Evolutionary conservation across 2,888 invertebrate genomes (phyloP), one percentile per base, ranked within the genome.

Genomic region (Clanis bilineata): DNA sequence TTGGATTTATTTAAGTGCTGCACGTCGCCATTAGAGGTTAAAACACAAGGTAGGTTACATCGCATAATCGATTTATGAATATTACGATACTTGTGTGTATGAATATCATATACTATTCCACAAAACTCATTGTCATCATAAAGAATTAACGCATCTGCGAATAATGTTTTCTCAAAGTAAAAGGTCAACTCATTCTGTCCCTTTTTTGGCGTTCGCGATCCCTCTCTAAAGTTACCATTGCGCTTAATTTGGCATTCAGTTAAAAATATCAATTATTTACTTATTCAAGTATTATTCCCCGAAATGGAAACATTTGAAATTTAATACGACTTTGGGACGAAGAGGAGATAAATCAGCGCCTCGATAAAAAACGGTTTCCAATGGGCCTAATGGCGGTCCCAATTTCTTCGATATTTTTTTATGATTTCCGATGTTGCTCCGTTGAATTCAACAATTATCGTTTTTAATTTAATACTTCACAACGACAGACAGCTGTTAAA

Each of bases 161-260:
- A 28, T 15, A 60, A 62, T 60, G 44, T 55, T 62, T 62, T 63
- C 28, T 56, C 28, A 56, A 23, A 61, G 54, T 47, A 68, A 71
- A 71, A 67, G 64, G 65, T 69, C 66, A 69, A 41, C 62, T 65
- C 57, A 63, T n/a, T 68, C 68, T 55, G 38, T 72, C 68, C 64
- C 67, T 67, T 59, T 68, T 67, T 36, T 58, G 47, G 63, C 59
- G 44, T 62, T 43, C 58, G 55, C 61, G 54, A 58, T 67, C 65
- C 62, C 60, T 64, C 56, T 65, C 66, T 63, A 62, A 63, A 62
- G 56, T 62, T 64, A 62, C 44, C 51, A 67, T 51, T 64, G 61
- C 64, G 51, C 58, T 64, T 51, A 66, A 65, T 72, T 62, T 62
- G 47, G 41, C 39, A 18, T 15, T 7, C 18, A 7, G 15, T 28